phyloP scores from a whole-genome alignment of 2,113 vertebrate genomes.

The Neofelis nebulosa region DNA sequence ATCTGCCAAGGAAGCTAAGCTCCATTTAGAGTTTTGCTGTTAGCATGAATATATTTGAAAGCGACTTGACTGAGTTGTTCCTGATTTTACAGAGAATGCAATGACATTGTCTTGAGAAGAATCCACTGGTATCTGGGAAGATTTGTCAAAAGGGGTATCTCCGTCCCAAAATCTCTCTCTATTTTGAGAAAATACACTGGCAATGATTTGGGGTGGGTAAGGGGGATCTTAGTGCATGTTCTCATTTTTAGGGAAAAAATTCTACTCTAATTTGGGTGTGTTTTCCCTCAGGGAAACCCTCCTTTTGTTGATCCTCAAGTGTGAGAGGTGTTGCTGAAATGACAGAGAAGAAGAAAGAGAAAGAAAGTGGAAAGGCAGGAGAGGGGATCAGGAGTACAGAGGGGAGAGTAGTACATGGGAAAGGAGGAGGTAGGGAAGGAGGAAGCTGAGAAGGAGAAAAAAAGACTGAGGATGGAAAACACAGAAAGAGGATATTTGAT shows the following conservation, averaged over 20 bases:
- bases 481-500: background rate
- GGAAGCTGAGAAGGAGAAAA: background rate
- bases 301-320: background rate
- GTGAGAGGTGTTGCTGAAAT: background rate
- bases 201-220: background rate
- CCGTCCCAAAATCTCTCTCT: background rate
- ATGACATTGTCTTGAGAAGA: background rate
- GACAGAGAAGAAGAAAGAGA: background rate
- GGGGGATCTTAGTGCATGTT: background rate
- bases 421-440: background rate
- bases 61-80: conserved; percentile 2
- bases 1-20: background rate
- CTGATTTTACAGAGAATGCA: background rate
- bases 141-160: background rate
- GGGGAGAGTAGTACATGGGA: no score
- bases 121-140: background rate
- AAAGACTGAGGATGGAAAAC: background rate
- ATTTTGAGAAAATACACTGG: background rate
- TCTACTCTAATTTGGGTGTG: background rate
- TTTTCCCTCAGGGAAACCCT: background rate
- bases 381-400: background rate
- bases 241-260: background rate
- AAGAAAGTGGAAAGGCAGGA: background rate
- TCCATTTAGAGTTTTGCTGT: conserved; percentile 35
- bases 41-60: background rate